These are phyloP conservation scores for Scaptodrosophila latifasciaeformis DNA, from an alignment of 2,888 invertebrate genomes.

Conservation along the genomic window DNA sequence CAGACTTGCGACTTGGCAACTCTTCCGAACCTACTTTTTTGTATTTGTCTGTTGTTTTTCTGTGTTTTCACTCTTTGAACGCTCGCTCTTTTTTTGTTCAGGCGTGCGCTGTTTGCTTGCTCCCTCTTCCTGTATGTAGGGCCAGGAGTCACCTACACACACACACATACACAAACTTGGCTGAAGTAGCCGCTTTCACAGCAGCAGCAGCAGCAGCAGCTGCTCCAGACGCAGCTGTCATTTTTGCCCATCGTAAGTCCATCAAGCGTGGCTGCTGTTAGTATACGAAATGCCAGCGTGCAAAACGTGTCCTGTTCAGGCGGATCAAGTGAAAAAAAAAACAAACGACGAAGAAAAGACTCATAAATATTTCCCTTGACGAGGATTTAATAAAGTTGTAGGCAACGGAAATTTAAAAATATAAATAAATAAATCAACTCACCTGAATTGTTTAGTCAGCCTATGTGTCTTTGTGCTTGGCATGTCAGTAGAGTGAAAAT, in stretches of 20 bases:
- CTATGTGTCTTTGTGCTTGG: too few species aligned
- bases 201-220: conserved; percentile 41
- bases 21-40: too few species aligned
- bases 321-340: conserved; percentile 11
- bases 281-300: conserved; percentile 53
- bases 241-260: conserved; percentile 6
- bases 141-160: neutral
- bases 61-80: neutral
- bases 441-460: too few species aligned
- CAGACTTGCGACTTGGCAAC: conserved; percentile 26
- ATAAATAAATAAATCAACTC: too few species aligned
- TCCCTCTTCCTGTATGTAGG: conserved; percentile 38
- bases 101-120: conserved; percentile 50
- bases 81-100: conserved; percentile 18
- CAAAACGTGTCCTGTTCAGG: conserved; percentile 40
- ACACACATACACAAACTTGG: too few species aligned
- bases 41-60: too few species aligned
- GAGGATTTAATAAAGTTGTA: too few species aligned
- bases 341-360: conserved; percentile 6
- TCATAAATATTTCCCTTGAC: too few species aligned
- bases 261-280: conserved; percentile 40
- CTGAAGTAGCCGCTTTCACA: neutral
- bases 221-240: conserved; percentile 44
- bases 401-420: too few species aligned
- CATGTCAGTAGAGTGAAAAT: too few species aligned